Evolutionary conservation across 2,888 invertebrate species (phyloP), one percentile per base, ranked within the genome.

Genomic region (Choristoneura rosaceana): DNA sequence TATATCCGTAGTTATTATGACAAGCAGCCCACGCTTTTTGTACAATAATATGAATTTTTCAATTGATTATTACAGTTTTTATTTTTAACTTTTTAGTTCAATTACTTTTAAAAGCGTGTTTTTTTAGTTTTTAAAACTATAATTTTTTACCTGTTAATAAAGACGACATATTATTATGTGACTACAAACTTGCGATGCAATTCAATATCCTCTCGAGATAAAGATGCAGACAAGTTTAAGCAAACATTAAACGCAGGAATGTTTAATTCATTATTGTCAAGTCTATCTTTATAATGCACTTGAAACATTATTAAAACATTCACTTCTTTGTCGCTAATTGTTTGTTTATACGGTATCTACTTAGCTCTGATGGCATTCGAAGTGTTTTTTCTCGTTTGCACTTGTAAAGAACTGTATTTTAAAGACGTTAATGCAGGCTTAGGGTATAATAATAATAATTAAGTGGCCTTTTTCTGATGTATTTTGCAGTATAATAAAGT

Each of bases 351-450:
- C 62, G 66, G 25, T 25, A 25, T 25, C 25, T 69, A 75, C 76
- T 76, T 77, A 81, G 83, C 77, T 80, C 73, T 25, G 75, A 75
- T 77, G 80, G 80, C 80, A 64, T 73, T 79, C 78, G 74, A 82
- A 86, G 86, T 87, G 86, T 83, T 83, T 81, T 38, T 83, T 77
- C 79, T 79, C 78, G 70, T 70, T 74, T 77, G 75, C 73, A 74
- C 79, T 81, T 80, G 81, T 79, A 82, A 50, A 15, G 15, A 52
- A 52, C 17, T 52, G 52, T 80, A 80, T 80, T 80, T 73, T 65
- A 67, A 63, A 12, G 47, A 17, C 17, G 52, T 0, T 9, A 17
- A 17, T n/a, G 43, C 43, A 12, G 14, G 52, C 9, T 17, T 14
- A 17, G n/a, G n/a, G n/a, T n/a, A n/a, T n/a, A n/a, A n/a, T n/a